phyloP scores from a whole-genome alignment of 2,113 vertebrate genomes.

The Chauna torquata region DNA sequence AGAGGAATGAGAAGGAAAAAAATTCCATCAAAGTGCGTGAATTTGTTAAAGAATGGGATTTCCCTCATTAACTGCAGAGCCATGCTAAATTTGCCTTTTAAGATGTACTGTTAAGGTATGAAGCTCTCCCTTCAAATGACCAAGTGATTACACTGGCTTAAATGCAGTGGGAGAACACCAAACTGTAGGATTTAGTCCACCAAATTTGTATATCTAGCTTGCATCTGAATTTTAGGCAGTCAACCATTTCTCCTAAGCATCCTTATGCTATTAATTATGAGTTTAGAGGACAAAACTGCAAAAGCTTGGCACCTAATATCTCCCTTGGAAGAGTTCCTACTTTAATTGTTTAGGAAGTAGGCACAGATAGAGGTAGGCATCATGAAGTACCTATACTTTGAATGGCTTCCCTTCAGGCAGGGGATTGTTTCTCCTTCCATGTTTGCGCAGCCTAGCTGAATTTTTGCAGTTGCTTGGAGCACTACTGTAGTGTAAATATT shows the following conservation, averaged over 20 bases:
- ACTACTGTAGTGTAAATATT: background rate
- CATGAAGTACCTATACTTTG: background rate
- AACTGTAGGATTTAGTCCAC: background rate
- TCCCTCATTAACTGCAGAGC: background rate
- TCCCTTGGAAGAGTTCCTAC: background rate
- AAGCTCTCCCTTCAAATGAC: background rate
- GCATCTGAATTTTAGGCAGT: background rate
- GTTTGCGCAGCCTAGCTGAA: background rate
- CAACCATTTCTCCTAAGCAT: background rate
- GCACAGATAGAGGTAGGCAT: background rate
- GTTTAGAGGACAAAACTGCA: background rate
- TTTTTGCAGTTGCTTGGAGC: background rate
- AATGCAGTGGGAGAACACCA: background rate
- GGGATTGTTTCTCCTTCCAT: background rate
- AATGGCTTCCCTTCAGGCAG: background rate
- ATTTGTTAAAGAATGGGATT: background rate
- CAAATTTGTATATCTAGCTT: background rate
- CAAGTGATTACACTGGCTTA: background rate
- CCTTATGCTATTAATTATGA: background rate
- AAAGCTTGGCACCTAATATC: background rate
- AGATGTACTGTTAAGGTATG: background rate
- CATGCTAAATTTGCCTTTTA: background rate
- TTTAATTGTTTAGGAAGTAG: background rate
- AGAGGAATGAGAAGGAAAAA: background rate
- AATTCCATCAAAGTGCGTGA: background rate